These are phyloP conservation scores for Macaria notata DNA, from an alignment of 2,888 invertebrate genomes.

Conservation along the genomic window DNA sequence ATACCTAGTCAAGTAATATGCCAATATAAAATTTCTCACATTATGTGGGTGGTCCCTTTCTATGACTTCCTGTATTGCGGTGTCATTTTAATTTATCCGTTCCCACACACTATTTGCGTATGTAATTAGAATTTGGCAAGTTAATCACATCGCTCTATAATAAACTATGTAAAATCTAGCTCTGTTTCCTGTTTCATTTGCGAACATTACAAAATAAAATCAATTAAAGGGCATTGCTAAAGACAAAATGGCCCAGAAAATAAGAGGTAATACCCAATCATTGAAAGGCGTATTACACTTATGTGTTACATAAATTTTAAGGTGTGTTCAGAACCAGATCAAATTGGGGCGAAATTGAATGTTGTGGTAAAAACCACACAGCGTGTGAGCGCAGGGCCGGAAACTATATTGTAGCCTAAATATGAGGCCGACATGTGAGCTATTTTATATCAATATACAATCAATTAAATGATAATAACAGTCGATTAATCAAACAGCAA, in stretches of 20 bases:
- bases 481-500: too few relatives aligned
- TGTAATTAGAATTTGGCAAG: slow-evolving; percentile 4
- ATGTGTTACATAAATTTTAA: slow-evolving; percentile 44
- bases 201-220: slow-evolving; percentile 13
- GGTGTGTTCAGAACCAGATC: slow-evolving; percentile 49
- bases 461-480: not conserved
- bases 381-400: slow-evolving; percentile 27
- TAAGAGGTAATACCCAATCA: slow-evolving; percentile 18
- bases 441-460: slow-evolving; percentile 5
- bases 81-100: slow-evolving; percentile 14
- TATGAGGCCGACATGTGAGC: slow-evolving; percentile 3
- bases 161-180: not conserved
- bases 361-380: slow-evolving; percentile 42
- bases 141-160: not conserved
- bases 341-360: slow-evolving; percentile 60
- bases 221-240: slow-evolving; percentile 15
- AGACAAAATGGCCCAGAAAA: slow-evolving; percentile 17
- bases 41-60: slow-evolving; percentile 1
- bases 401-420: slow-evolving; percentile 14
- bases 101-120: slow-evolving; percentile 14
- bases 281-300: slow-evolving; percentile 24
- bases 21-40: not conserved
- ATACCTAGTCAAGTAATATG: too few relatives aligned
- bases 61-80: slow-evolving; percentile 9
- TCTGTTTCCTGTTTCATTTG: slow-evolving; percentile 9